Conservation (phyloP, 1,140 invertebrate species). For the Triops cancriformis region DNA sequence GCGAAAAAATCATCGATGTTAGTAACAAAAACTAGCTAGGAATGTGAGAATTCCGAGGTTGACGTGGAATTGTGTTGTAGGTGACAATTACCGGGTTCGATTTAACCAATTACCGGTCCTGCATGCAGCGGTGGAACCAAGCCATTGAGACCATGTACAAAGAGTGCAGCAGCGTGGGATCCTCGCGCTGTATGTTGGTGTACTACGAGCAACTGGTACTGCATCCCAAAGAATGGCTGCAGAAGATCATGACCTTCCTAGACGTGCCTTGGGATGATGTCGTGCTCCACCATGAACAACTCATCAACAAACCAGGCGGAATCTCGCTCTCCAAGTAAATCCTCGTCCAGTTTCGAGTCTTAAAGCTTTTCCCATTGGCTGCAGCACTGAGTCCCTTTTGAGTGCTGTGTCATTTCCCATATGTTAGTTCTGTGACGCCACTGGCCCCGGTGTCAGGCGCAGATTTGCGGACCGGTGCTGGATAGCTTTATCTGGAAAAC, state of each 20-base stretch:
- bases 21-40: not conserved
- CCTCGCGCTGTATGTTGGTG: constrained; percentile 67
- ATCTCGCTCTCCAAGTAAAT: constrained; percentile 82
- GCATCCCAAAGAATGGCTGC: constrained; percentile 83
- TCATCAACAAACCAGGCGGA: constrained; percentile 90
- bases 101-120: constrained; percentile 83
- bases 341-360: no score
- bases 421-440: no score
- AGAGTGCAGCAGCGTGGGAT: constrained; percentile 82
- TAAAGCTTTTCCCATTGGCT: no score
- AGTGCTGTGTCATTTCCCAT: no score
- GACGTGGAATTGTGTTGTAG: constrained; percentile 41
- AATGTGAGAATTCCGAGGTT: constrained; percentile 27
- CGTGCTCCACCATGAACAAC: constrained; percentile 93
- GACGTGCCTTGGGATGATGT: constrained; percentile 91
- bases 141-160: constrained; percentile 90
- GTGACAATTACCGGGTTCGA: constrained; percentile 98
- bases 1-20: no score
- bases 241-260: constrained; percentile 80
- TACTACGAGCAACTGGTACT: constrained; percentile 96
- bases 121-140: constrained; percentile 90
- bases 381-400: no score
- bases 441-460: no score
- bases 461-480: no score
- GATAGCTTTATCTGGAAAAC: no score